Percentiles rank a stretch among this genome's conserved stretches.
Evolutionary conservation across 2,113 vertebrate genomes (phyloP).

Genomic region (Corythoichthys haematopterus): DNA sequence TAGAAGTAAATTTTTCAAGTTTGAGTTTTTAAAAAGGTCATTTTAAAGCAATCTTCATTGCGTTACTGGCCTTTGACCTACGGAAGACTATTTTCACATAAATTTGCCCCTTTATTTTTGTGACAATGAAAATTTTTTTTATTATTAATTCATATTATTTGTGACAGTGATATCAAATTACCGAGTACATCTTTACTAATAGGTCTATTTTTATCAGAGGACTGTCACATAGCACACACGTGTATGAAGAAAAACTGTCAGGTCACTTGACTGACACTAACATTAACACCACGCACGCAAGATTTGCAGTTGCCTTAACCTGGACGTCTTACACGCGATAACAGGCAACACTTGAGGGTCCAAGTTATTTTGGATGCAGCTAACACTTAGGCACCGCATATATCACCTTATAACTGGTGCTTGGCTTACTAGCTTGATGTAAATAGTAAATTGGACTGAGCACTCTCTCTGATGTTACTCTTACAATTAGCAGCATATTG

Average conservation of each 20-base stretch:
- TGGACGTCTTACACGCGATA: constrained; percentile 21
- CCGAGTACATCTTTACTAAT: not conserved
- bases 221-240: constrained; percentile 15
- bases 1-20: no score
- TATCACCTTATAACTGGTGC: not conserved
- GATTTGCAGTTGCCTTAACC: constrained; percentile 61
- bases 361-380: constrained; percentile 7
- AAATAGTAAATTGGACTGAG: not conserved
- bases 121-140: no score
- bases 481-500: not conserved
- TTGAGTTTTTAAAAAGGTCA: no score
- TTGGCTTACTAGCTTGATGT: not conserved
- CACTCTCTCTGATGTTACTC: not conserved
- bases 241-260: constrained; percentile 41
- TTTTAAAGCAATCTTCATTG: no score
- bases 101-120: no score
- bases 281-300: constrained; percentile 54
- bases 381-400: not conserved
- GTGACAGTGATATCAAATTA: not conserved
- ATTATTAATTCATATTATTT: no score
- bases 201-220: constrained; percentile 43
- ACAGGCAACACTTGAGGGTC: constrained; percentile 26
- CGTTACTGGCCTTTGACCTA: no score
- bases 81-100: no score
- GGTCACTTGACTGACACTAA: constrained; percentile 36